Evolutionary conservation across 2,797 vertebrate species (phyloP).

Genomic region (Thunnus albacares): DNA sequence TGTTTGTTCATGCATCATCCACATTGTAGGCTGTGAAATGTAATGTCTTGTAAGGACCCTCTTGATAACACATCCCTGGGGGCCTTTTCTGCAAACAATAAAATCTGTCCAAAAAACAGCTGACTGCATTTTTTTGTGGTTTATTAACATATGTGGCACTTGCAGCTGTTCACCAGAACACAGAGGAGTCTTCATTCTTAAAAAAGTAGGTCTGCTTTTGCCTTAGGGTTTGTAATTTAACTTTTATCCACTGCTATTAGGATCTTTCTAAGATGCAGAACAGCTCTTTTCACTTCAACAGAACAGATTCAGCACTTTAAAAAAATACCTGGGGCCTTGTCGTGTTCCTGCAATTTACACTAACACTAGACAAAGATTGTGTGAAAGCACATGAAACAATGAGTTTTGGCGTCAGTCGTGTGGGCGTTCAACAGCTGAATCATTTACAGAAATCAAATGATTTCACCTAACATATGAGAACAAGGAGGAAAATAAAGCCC

Average conservation of each 20-base stretch:
- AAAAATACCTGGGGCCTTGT: background rate
- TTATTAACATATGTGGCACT: conserved; percentile 8
- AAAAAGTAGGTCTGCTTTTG: background rate
- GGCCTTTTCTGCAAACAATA: conserved; percentile 11
- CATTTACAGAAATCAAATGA: conserved; percentile 54
- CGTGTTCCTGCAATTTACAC: background rate
- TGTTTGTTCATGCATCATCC: background rate
- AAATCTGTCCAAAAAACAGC: conserved; percentile 6
- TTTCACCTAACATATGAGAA: conserved; percentile 38
- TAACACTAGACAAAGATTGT: background rate
- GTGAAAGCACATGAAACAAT: background rate
- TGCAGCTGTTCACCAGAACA: conserved; percentile 50
- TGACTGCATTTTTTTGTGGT: conserved; percentile 5
- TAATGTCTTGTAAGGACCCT: background rate
- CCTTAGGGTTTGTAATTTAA: conserved; percentile 3
- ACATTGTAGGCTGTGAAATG: background rate
- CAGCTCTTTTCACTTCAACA: conserved; percentile 9
- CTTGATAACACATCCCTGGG: background rate
- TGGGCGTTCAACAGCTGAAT: conserved; percentile 48
- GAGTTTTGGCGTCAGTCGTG: conserved; percentile 31
- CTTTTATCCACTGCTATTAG: conserved; percentile 18
- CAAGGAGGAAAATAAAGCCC: conserved; percentile 39
- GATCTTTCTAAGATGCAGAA: background rate
- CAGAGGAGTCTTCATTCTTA: conserved; percentile 11
- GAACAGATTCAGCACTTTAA: background rate